These are phyloP conservation scores for Anagyrus pseudococci DNA, from an alignment of 2,888 invertebrate species.

Conservation along the genomic window DNA sequence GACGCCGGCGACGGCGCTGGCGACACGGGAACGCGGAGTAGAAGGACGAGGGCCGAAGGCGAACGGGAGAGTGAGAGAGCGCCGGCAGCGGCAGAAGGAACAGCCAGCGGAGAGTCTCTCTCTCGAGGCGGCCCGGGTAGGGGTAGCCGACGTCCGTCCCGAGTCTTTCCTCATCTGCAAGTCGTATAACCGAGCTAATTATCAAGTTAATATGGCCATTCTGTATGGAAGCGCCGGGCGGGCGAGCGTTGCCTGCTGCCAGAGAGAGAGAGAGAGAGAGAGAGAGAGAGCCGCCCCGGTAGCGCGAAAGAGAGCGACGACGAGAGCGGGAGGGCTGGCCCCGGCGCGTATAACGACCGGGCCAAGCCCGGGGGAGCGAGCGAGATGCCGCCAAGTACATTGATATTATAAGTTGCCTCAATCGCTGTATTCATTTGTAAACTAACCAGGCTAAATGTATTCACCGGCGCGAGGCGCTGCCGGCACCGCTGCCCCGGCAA, in stretches of 20 bases:
- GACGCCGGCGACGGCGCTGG: slow-evolving; percentile 44
- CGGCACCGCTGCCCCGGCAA: no score
- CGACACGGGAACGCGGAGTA: neutral
- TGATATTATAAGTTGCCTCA: slow-evolving; percentile 77
- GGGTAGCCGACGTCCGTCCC: slow-evolving; percentile 62
- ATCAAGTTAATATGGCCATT: slow-evolving; percentile 89
- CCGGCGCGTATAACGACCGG: no score
- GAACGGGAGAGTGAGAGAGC: slow-evolving; percentile 48
- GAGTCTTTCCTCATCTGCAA: slow-evolving; percentile 79
- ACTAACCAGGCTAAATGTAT: slow-evolving; percentile 66
- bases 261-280: slow-evolving; percentile 26
- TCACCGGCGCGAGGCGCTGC: slow-evolving; percentile 59
- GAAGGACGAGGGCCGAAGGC: slow-evolving; percentile 41
- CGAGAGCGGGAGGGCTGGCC: slow-evolving; percentile 50
- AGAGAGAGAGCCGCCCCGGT: no score
- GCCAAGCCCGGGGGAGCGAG: slow-evolving; percentile 43
- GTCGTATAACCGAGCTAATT: slow-evolving; percentile 90
- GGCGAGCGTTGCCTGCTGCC: neutral
- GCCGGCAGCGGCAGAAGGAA: slow-evolving; percentile 58
- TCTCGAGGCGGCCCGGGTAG: slow-evolving; percentile 61
- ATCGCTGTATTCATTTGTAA: slow-evolving; percentile 77
- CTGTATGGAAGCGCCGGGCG: slow-evolving; percentile 68
- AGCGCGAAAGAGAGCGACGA: slow-evolving; percentile 47
- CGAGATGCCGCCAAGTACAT: slow-evolving; percentile 64
- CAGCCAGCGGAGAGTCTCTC: no score